Evolutionary conservation across 2,888 invertebrate species (phyloP), one percentile per base, ranked within the genome.

Genomic region (Aphidius colemani): DNA sequence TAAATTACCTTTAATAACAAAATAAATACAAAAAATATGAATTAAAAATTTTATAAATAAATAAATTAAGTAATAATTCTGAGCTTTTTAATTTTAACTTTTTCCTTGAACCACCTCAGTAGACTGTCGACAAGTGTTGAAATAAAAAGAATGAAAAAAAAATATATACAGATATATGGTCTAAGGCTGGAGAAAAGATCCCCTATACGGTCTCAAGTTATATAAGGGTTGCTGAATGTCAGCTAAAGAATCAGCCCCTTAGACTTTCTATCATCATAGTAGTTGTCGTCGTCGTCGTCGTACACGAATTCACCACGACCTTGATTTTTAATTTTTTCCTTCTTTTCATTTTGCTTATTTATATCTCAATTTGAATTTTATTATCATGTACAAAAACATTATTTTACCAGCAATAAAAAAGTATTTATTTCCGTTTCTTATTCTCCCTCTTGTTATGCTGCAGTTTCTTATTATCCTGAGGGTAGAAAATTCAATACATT

Each of bases 341-440:
- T 18, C 13, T 18, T 18, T 18, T 65, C 67, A 51, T 68, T 67
- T 67, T 66, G 65, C 66, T 71, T 69, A 70, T 70, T 71, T 69
- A 69, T 71, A 70, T 71, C 71, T 65, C 67, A 77, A 79, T 81
- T 81, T 78, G 79, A 81, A 81, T 82, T 81, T 80, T 80, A 81
- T 81, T 80, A 79, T 80, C 79, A 74, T 72, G 71, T 72, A 72
- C 64, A 56, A 56, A 57, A 53, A 30, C 44, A 48, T 55, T 30
- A 30, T 30, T 30, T 30, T 30, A 30, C 30, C 30, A 30, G 30
- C 5, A 30, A 30, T 30, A 30, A 30, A 30, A 30, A 30, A 30
- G 30, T 30, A 30, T 30, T 30, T 30, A 30, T 30, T 30, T 30
- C 30, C 46, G 58, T 62, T 55, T 66, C 66, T 63, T 41, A 13